Conservation (phyloP, 92 coral and sea anemone genomes). For the Phenganax marumi region DNA sequence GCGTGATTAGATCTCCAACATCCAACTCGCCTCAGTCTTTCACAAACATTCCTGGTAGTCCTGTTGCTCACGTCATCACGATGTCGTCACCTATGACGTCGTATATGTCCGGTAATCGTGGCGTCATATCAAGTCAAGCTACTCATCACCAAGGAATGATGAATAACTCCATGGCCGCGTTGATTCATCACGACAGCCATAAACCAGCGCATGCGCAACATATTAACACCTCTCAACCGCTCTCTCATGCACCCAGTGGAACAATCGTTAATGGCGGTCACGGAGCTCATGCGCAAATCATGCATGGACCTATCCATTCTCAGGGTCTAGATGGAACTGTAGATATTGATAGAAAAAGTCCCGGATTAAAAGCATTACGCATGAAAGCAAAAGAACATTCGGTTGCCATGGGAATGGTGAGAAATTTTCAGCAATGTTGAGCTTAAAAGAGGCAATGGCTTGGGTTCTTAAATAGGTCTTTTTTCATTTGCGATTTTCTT, state of each 20-base stretch:
- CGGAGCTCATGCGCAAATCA: constrained; percentile 69
- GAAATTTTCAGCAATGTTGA: constrained; percentile 43
- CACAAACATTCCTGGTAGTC: constrained; percentile 43
- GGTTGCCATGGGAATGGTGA: constrained; percentile 93
- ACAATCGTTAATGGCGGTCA: constrained; percentile 76
- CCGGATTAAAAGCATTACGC: constrained; percentile 84
- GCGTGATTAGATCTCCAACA: constrained; percentile 57
- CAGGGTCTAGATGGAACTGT: constrained; percentile 59
- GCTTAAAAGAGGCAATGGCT: too few relatives aligned
- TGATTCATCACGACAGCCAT: constrained; percentile 58
- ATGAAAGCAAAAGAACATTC: constrained; percentile 97
- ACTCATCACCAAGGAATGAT: constrained; percentile 81
- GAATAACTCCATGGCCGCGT: constrained; percentile 29
- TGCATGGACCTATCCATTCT: constrained; percentile 71
- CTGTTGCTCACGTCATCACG: constrained; percentile 66
- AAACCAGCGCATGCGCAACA: constrained; percentile 63
- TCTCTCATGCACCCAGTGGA: constrained; percentile 56
- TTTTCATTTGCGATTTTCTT: too few relatives aligned
- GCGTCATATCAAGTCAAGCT: constrained; percentile 53
- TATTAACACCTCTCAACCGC: constrained; percentile 64
- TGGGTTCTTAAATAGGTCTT: too few relatives aligned
- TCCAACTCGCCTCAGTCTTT: constrained; percentile 67
- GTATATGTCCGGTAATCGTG: constrained; percentile 63
- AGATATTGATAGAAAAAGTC: constrained; percentile 77
- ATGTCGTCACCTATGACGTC: constrained; percentile 70